Evolutionary conservation across 2,113 vertebrate species (phyloP).

Genomic region (Terrapene triunguis): DNA sequence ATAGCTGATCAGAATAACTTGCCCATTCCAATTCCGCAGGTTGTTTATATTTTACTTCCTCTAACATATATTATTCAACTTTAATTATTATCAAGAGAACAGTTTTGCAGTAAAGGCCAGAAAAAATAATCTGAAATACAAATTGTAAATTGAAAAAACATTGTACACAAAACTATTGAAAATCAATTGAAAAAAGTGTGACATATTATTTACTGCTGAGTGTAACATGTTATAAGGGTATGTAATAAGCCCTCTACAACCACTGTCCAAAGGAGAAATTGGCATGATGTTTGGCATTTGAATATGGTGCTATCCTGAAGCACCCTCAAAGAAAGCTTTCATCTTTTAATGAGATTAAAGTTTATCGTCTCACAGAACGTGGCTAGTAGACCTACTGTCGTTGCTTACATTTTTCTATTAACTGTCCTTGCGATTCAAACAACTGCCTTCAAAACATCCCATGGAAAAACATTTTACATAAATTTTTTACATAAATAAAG

Average conservation of each 20-base stretch:
- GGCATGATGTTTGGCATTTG: neutral
- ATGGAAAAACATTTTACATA: neutral
- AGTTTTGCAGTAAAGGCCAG: neutral
- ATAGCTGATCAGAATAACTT: neutral
- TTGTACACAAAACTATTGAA: neutral
- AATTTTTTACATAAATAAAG: neutral
- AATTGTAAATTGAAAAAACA: neutral
- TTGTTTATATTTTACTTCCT: neutral
- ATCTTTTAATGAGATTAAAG: slow-evolving; percentile 22
- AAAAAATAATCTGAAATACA: neutral
- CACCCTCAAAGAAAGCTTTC: slow-evolving; percentile 12
- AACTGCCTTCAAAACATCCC: neutral
- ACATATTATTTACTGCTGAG: neutral
- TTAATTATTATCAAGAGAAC: slow-evolving; percentile 1
- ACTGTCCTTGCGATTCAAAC: neutral
- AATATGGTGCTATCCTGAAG: neutral
- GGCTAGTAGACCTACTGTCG: neutral
- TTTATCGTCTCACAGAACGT: neutral
- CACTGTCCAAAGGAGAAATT: neutral
- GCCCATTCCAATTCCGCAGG: neutral
- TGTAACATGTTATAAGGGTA: neutral
- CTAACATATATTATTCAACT: neutral
- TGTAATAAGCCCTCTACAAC: neutral
- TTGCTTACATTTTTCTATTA: neutral
- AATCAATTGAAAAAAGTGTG: neutral